These are phyloP conservation scores for Setophaga kirtlandii DNA, from an alignment of 2,113 vertebrate species.

Conservation along the genomic window DNA sequence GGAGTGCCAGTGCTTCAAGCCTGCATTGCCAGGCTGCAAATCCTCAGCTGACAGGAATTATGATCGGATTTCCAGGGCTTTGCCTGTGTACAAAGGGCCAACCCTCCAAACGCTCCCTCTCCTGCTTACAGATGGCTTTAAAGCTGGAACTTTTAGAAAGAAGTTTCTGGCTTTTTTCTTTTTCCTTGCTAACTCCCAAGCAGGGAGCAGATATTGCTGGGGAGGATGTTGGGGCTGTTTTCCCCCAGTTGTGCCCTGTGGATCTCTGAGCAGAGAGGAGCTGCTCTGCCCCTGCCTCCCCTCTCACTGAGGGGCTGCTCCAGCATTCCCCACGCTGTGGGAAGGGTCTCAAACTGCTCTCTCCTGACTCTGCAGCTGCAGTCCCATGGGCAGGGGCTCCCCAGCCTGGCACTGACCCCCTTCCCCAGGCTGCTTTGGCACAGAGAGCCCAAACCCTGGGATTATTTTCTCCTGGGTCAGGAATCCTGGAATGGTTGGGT, in stretches of 20 bases:
- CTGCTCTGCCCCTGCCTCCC: background rate
- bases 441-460: background rate
- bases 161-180: background rate
- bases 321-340: accelerated
- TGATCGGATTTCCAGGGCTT: background rate
- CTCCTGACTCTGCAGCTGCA: background rate
- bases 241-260: accelerated
- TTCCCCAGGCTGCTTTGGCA: background rate
- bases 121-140: background rate
- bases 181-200: accelerated
- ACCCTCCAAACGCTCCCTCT: background rate
- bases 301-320: accelerated
- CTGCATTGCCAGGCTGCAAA: background rate
- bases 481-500: background rate
- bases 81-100: background rate
- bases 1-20: background rate
- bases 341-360: accelerated
- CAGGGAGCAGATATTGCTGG: accelerated
- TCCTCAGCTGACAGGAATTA: background rate
- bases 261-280: background rate
- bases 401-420: background rate
- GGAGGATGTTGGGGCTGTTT: background rate
- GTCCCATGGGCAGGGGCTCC: background rate
- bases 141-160: background rate
- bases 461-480: background rate